Evolutionary conservation across 2,113 vertebrate genomes (phyloP), one percentile per base, ranked within the genome.

Genomic region (Dinomys branickii): DNA sequence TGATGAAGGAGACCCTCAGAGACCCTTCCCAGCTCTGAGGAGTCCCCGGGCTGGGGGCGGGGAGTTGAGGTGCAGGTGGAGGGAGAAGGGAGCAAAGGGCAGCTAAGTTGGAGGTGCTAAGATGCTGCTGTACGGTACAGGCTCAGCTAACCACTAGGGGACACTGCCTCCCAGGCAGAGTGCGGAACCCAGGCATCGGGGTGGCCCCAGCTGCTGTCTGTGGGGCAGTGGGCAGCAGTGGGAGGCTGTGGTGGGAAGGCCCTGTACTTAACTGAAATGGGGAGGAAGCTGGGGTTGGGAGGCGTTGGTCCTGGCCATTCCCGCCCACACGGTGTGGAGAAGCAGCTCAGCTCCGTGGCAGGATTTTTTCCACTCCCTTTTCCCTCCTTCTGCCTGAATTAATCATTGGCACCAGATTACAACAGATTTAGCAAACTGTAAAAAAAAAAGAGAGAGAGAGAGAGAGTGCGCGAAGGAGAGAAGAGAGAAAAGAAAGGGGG

Each of bases 371-470:
- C 52, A 20, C 59, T 94, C 71, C 87, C 61, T 17, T 28, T 95
- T 69, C 65, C 93, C 94, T 97, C 94, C 97, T 94, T 91, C 97
- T 77, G 95, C 93, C 95, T 94, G 97, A 97, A 92, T 97, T 97
- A 96, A 95, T 97, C 65, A 17, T 87, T 96, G 97, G 97, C 98
- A 97, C 94, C 94, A 97, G 96, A 97, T 96, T 97, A 96, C 96
- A 97, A 95, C 97, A 97, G 98, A 97, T 97, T 97, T 97, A 97
- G 97, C 94, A 97, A 97, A 97, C 91, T 97, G 96, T 96, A 82
- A 95, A 71, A 89, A 77, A 85, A 81, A 61, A 26, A n/a, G 19
- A 44, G 11, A 41, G 9, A n/a, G 16, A n/a, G n/a, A n/a, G 10
- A 2, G 7, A 38, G n/a, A 12, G 44, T 28, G 52, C 0, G 88